Conservation (phyloP, 2,888 invertebrate genomes). For the Lamellibrachia columna region DNA sequence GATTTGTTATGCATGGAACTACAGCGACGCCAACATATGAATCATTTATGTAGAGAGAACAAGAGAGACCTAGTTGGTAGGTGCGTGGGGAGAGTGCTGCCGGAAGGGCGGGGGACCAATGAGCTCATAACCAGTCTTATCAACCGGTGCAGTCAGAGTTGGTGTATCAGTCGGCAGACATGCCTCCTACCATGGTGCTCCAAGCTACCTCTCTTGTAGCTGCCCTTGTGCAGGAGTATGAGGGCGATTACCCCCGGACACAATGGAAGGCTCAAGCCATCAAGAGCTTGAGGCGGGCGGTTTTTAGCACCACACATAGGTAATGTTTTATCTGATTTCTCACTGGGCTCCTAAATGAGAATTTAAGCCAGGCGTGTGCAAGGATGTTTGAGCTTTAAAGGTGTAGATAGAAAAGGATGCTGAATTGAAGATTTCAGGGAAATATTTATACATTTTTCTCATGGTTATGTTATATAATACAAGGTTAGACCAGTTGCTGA, state of each 20-base stretch:
- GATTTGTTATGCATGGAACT: not conserved
- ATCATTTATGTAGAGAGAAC: not conserved
- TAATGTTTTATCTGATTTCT: not conserved
- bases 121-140: not conserved
- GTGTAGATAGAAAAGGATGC: too few species aligned
- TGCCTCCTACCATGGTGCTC: slow-evolving; percentile 4
- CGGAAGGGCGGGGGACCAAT: not conserved
- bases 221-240: not conserved
- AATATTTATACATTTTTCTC: too few species aligned
- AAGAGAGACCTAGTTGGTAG: not conserved
- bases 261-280: not conserved
- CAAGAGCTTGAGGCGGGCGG: not conserved
- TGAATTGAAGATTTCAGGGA: too few species aligned
- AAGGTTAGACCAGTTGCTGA: too few species aligned
- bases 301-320: not conserved
- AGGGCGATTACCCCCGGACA: not conserved
- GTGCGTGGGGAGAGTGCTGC: not conserved
- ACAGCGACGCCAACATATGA: not conserved
- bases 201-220: not conserved
- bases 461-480: too few species aligned
- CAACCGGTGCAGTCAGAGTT: not conserved
- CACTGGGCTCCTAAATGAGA: not conserved
- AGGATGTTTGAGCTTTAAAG: too few species aligned
- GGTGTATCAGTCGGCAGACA: not conserved
- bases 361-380: too few species aligned